Percentiles rank a stretch among this genome's conserved stretches.
Evolutionary conservation across 2,113 vertebrate species (phyloP).

Genomic region (Calyptommatus sinebrachiatus): DNA sequence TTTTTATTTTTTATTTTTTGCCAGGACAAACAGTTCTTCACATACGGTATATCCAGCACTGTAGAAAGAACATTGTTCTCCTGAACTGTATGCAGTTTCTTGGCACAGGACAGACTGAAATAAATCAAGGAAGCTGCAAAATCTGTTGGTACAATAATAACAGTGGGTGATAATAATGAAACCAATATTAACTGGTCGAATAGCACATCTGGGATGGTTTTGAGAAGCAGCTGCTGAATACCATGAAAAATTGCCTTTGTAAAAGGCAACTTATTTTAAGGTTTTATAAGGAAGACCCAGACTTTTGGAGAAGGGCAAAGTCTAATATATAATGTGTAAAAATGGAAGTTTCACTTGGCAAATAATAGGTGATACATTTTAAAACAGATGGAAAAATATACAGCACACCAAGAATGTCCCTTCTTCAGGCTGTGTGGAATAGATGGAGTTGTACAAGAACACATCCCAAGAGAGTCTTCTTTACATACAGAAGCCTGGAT

Average conservation of each 20-base stretch:
- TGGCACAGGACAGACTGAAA: constrained; percentile 55
- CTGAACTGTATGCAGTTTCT: constrained; percentile 49
- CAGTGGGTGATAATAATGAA: constrained; percentile 67
- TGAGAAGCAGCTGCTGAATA: constrained; percentile 68
- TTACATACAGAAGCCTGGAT: not conserved
- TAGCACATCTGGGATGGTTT: constrained; percentile 70
- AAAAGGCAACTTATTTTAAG: constrained; percentile 57
- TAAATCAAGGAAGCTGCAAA: constrained; percentile 67
- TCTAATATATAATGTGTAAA: constrained; percentile 41
- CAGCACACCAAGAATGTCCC: not conserved
- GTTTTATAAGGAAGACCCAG: constrained; percentile 51
- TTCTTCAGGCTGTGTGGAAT: not conserved
- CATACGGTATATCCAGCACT: constrained; percentile 49
- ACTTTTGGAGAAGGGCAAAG: constrained; percentile 51
- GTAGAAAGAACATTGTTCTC: constrained; percentile 44
- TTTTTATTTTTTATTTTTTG: constrained; percentile 5
- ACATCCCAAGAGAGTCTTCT: not conserved
- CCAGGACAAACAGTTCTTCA: constrained; percentile 7
- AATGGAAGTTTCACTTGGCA: not conserved
- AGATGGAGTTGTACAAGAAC: not conserved
- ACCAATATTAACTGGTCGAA: constrained; percentile 66
- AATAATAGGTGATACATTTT: not conserved
- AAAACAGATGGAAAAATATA: not conserved
- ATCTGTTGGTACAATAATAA: constrained; percentile 68
- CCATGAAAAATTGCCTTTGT: constrained; percentile 61